Evolutionary conservation across 2,888 invertebrate species (phyloP).

Genomic region (Myathropa florea): DNA sequence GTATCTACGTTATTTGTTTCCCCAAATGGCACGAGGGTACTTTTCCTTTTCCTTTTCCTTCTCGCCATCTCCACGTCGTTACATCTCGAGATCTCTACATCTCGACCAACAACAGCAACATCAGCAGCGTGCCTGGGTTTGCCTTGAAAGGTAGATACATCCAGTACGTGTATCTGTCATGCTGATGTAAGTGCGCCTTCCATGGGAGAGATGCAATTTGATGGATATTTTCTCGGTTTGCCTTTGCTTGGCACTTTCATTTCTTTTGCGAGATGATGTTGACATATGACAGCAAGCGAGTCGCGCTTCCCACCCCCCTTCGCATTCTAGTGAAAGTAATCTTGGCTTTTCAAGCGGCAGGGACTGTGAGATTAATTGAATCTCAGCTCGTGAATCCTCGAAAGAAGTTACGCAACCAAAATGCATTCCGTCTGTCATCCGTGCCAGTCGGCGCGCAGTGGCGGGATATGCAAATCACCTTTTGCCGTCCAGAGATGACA

Average conservation of each 20-base stretch:
- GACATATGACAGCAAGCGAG: constrained; percentile 4
- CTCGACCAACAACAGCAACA: constrained; percentile 4
- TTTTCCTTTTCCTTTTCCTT: constrained; percentile 59
- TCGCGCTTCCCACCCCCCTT: background rate
- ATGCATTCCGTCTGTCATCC: background rate
- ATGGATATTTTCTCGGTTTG: constrained; percentile 28
- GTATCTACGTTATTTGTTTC: constrained; percentile 42
- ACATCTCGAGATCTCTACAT: background rate
- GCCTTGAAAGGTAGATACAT: constrained; percentile 32
- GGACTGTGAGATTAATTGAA: background rate
- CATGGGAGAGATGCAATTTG: constrained; percentile 34
- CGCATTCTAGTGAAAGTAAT: background rate
- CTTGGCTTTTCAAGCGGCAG: no score
- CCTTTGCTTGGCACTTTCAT: constrained; percentile 42
- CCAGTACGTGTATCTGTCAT: constrained; percentile 33
- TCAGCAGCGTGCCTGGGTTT: no score
- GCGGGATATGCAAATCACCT: background rate
- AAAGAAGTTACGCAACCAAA: background rate
- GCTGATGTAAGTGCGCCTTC: constrained; percentile 35
- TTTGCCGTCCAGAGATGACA: background rate
- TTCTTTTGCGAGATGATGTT: constrained; percentile 22
- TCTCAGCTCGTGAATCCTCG: background rate
- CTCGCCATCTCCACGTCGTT: background rate
- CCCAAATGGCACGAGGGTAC: constrained; percentile 38
- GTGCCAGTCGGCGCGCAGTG: no score